Evolutionary conservation across 2,797 vertebrate species (phyloP).

Genomic region (Tapera naevia): DNA sequence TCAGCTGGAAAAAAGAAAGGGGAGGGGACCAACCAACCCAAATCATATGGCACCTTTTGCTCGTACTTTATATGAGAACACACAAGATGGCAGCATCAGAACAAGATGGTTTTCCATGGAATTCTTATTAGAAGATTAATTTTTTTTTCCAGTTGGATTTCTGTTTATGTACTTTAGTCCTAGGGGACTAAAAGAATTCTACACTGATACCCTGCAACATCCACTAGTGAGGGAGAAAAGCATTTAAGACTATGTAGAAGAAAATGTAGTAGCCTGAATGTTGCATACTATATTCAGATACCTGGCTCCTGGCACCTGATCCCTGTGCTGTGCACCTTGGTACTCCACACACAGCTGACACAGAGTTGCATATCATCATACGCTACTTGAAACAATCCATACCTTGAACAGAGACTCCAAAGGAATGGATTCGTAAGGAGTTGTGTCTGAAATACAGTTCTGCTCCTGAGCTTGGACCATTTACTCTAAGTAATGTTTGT

Average conservation of each 20-base stretch:
- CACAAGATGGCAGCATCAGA: constrained; percentile 44
- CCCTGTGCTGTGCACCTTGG: not conserved
- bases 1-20: not conserved
- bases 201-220: not conserved
- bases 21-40: not conserved
- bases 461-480: not conserved
- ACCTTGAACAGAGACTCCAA: not conserved
- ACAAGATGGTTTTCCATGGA: not conserved
- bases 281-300: not conserved
- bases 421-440: not conserved
- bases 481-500: not conserved
- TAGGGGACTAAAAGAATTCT: not conserved
- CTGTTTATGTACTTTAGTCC: not conserved
- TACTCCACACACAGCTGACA: not conserved
- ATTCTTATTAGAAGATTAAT: not conserved
- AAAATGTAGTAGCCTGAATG: not conserved
- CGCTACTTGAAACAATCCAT: not conserved
- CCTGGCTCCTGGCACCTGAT: not conserved
- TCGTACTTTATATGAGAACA: constrained; percentile 39
- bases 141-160: not conserved
- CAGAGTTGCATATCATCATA: not conserved
- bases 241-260: not conserved
- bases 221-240: not conserved
- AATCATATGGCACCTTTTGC: not conserved
- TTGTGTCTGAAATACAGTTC: not conserved